Evolutionary conservation across 2,888 invertebrate genomes (phyloP), one percentile per base, ranked within the genome.

Genomic region (Steinernema hermaphroditum): DNA sequence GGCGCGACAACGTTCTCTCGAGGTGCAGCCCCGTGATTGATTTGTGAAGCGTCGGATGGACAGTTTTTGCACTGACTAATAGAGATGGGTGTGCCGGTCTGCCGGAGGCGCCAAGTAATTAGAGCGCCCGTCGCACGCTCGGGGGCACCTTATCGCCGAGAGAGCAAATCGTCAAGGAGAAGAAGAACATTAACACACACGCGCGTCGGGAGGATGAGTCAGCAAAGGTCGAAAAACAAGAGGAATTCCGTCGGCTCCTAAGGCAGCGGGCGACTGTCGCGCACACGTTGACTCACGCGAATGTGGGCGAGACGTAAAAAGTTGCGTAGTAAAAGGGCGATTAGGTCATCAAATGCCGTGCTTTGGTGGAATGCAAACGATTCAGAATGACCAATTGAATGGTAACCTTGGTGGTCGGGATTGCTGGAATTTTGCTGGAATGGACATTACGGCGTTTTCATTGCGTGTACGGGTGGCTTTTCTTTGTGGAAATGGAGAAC

Each of bases 51-150:
- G 62, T 32, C n/a, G 37, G 12, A 12, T 37, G 37, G 37, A 37
- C 62, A 62, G 62, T 62, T 62, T 62, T 62, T 62, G 62, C 29
- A 29, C 62, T 62, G 62, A 62, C 62, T 62, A 62, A 62, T 62
- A 29, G 29, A 29, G 62, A 62, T 62, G 62, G 62, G 62, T 62
- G 62, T 62, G 62, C 62, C 62, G 29, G 32, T 24, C 37, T 4
- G 6, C 50, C 50, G 22, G 29, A 62, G 62, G 62, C 62, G 62
- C 27, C 62, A 27, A 32, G 62, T 62, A 62, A 62, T 62, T 62
- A 62, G 62, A 62, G 62, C 62, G 62, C 27, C 32, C 32, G 62
- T n/a, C n/a, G n/a, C n/a, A n/a, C 62, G 62, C 62, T 29, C 54
- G 14, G 9, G 22, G 8, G n/a, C 50, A 14, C 54, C 22, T 27